phyloP scores from a whole-genome alignment of 2,888 invertebrate species.

The Scaptomyza flava region DNA sequence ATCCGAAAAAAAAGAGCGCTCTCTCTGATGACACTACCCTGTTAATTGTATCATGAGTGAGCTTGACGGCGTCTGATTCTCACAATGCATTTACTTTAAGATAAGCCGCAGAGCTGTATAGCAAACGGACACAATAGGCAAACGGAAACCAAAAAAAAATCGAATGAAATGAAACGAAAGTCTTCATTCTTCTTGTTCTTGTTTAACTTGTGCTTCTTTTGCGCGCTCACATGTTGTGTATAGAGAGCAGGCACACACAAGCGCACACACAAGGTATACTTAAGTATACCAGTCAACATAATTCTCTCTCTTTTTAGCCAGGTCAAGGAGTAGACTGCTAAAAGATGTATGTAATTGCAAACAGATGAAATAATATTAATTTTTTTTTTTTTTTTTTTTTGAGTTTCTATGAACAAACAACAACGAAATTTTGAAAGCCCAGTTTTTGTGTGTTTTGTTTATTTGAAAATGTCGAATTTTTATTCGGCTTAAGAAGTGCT shows the following conservation, averaged over 20 bases:
- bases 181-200: slow-evolving; percentile 17
- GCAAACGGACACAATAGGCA: slow-evolving; percentile 4
- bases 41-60: too few relatives aligned
- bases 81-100: slow-evolving; percentile 46
- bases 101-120: slow-evolving; percentile 33
- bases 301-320: slow-evolving; percentile 5
- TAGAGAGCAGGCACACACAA: background rate
- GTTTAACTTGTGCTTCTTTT: slow-evolving; percentile 5
- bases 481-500: too few relatives aligned
- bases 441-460: too few relatives aligned
- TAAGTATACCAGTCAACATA: slow-evolving; percentile 1
- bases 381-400: too few relatives aligned
- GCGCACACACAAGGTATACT: too few relatives aligned
- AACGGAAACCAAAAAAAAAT: background rate
- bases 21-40: too few relatives aligned
- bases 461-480: too few relatives aligned
- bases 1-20: too few relatives aligned
- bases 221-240: slow-evolving; percentile 15
- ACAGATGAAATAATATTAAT: background rate
- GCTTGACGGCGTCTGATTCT: slow-evolving; percentile 7
- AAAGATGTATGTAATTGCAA: background rate
- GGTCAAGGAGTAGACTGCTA: slow-evolving; percentile 11
- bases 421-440: too few relatives aligned
- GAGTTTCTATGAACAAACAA: too few relatives aligned
- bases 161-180: slow-evolving; percentile 1